Percentiles rank a stretch among this genome's conserved stretches.
These are phyloP conservation scores for Balaenoptera acutorostrata DNA, from an alignment of 2,113 vertebrate genomes.

Conservation along the genomic window DNA sequence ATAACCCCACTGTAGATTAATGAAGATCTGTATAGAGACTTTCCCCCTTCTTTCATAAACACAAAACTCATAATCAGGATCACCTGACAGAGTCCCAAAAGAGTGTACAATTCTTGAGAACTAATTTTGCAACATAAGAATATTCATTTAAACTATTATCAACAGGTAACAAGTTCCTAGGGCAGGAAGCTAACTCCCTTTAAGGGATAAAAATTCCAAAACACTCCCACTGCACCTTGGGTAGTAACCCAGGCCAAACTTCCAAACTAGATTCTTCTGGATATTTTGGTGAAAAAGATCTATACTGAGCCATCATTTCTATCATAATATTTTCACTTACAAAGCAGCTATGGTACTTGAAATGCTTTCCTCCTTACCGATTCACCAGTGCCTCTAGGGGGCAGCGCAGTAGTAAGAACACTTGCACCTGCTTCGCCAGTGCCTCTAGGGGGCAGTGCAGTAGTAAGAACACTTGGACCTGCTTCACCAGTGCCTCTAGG, in stretches of 20 bases:
- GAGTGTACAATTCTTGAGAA: background rate
- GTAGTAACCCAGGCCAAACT: background rate
- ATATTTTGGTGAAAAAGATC: background rate
- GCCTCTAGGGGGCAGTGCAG: conserved; percentile 27
- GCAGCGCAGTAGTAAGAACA: background rate
- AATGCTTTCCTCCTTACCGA: too few relatives aligned
- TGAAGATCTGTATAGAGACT: background rate
- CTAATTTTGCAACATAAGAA: background rate
- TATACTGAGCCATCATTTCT: background rate
- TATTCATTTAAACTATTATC: background rate
- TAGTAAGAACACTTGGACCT: too few relatives aligned
- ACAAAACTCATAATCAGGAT: background rate
- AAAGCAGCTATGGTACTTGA: background rate
- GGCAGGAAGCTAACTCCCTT: background rate
- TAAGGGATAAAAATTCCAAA: background rate
- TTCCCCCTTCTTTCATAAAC: background rate
- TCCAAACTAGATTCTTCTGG: background rate
- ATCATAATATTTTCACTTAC: background rate
- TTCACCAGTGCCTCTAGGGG: background rate
- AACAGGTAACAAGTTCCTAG: background rate
- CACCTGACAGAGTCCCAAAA: background rate
- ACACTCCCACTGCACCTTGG: background rate
- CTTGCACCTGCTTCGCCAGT: background rate
- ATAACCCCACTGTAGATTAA: background rate
- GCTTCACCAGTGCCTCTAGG: background rate